Percentiles rank a stretch among this genome's conserved stretches.
phyloP scores from a whole-genome alignment of 2,888 invertebrate species.

The Meteorus cinctellus region DNA sequence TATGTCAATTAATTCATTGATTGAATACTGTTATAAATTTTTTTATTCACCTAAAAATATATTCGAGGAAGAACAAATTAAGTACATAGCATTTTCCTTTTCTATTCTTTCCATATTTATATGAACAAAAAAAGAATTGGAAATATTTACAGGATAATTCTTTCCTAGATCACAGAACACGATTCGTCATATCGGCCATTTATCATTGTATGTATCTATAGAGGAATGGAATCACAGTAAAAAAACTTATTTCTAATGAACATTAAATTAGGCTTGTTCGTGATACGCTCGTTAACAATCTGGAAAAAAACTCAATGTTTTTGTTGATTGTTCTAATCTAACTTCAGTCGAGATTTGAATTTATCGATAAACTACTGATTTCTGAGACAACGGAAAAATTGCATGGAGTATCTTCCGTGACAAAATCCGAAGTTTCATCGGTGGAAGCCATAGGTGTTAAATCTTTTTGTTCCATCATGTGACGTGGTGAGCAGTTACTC shows the following conservation, averaged over 20 bases:
- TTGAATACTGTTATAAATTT: not conserved
- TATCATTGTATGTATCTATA: conserved; percentile 10
- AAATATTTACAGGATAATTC: conserved; percentile 8
- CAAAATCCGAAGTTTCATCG: conserved; percentile 38
- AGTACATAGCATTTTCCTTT: not conserved
- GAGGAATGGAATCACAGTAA: not conserved
- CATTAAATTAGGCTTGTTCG: not conserved
- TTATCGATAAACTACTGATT: conserved; percentile 34
- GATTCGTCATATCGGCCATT: not conserved
- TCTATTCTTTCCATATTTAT: not conserved
- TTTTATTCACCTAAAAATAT: conserved; percentile 9
- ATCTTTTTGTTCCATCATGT: conserved; percentile 20
- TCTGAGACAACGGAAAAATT: conserved; percentile 39
- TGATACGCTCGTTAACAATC: not conserved
- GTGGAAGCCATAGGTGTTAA: not conserved
- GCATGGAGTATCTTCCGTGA: conserved; percentile 42
- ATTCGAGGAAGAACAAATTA: conserved; percentile 8
- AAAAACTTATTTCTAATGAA: not conserved
- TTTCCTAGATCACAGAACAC: conserved; percentile 17
- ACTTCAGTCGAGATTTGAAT: conserved; percentile 26
- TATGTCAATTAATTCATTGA: not conserved
- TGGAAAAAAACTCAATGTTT: not conserved
- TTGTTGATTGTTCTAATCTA: not conserved
- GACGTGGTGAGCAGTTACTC: conserved; percentile 30
- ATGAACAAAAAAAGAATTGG: not conserved